Evolutionary conservation across 2,113 vertebrate genomes (phyloP).

Genomic region (Megaleporinus macrocephalus): DNA sequence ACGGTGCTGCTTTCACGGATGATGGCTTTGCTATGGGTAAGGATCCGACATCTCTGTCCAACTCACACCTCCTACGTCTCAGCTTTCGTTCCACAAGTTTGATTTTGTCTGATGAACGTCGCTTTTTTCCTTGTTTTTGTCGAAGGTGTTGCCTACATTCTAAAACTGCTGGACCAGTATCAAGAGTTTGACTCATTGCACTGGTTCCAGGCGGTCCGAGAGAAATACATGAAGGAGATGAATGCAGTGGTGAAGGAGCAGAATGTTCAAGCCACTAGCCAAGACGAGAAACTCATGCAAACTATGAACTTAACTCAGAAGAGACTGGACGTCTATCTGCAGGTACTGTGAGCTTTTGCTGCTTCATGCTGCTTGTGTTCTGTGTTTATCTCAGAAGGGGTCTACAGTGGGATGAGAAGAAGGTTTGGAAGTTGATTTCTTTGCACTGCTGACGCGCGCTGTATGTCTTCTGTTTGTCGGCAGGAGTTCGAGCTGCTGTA

Average conservation of each 20-base stretch:
- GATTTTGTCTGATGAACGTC: neutral
- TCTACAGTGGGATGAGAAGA: neutral
- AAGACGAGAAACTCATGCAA: conserved; percentile 95
- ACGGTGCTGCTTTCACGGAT: conserved; percentile 95
- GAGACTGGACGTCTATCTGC: conserved; percentile 91
- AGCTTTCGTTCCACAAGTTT: neutral
- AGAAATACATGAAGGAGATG: conserved; percentile 95
- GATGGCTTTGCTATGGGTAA: conserved; percentile 98
- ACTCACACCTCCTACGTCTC: neutral
- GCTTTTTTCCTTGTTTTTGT: conserved; percentile 34
- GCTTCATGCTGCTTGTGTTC: neutral
- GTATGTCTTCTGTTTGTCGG: conserved; percentile 41
- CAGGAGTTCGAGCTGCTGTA: conserved; percentile 98
- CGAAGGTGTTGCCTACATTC: conserved; percentile 95
- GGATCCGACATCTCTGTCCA: neutral
- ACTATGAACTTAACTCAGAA: conserved; percentile 99
- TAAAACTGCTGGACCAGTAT: conserved; percentile 98
- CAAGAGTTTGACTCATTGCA: conserved; percentile 98
- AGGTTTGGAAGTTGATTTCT: neutral
- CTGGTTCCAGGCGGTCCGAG: conserved; percentile 97
- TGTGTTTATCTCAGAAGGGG: neutral
- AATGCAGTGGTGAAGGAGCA: conserved; percentile 94
- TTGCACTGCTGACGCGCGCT: neutral
- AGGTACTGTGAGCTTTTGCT: conserved; percentile 74
- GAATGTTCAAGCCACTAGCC: conserved; percentile 86